Evolutionary conservation across 2,113 vertebrate species (phyloP).

Genomic region (Pristiophorus japonicus): DNA sequence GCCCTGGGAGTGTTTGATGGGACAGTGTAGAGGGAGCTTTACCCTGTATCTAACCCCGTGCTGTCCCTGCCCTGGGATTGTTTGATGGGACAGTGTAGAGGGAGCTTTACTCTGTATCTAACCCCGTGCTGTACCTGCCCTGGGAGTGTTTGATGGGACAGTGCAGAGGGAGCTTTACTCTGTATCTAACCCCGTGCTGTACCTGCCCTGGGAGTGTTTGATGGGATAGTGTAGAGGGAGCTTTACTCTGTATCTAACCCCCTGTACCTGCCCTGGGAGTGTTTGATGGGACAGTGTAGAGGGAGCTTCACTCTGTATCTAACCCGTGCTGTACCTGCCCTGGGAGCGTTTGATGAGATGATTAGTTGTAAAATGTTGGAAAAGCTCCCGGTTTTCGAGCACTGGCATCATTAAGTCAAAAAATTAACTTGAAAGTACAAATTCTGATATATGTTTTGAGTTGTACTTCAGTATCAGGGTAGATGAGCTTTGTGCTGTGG

Average conservation of each 20-base stretch:
- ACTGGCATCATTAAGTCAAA: not conserved
- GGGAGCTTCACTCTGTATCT: not conserved
- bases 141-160: not conserved
- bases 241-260: not conserved
- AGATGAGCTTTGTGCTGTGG: not conserved
- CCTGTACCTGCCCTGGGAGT: not conserved
- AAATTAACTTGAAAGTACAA: not conserved
- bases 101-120: not conserved
- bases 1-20: not conserved
- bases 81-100: no score
- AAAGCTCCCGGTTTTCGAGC: not conserved
- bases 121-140: not conserved
- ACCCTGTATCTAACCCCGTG: not conserved
- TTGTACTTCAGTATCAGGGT: not conserved
- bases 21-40: not conserved
- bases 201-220: not conserved
- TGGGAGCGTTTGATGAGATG: not conserved
- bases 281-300: constrained; percentile 5
- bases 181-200: not conserved
- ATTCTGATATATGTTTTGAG: not conserved
- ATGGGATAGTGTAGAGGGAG: no score
- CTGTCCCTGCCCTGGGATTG: not conserved
- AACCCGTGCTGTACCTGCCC: not conserved
- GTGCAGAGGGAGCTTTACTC: not conserved
- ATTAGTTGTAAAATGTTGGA: not conserved